Percentiles rank a stretch among this genome's conserved stretches.
These are phyloP conservation scores for Bugulina stolonifera DNA, from an alignment of 2,888 invertebrate species.

Conservation along the genomic window DNA sequence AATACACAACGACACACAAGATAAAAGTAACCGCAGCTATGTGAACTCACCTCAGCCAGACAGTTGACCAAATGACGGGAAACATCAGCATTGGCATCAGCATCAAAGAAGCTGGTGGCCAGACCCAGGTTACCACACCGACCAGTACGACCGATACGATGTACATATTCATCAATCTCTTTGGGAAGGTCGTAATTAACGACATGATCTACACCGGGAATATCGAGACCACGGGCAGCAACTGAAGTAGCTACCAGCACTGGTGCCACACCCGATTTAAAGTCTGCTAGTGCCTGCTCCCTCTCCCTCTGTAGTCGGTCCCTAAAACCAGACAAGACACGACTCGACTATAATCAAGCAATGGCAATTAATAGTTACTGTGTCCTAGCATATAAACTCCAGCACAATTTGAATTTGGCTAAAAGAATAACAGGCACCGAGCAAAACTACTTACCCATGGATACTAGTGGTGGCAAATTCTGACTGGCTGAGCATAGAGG, in stretches of 20 bases:
- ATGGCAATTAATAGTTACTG: too few species aligned
- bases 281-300: conserved; percentile 71
- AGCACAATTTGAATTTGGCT: too few species aligned
- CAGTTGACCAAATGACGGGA: conserved; percentile 1
- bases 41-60: conserved; percentile 20
- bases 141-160: conserved; percentile 86
- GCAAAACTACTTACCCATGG: conserved; percentile 58
- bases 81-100: conserved; percentile 13
- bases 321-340: conserved; percentile 38
- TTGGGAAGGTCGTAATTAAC: conserved; percentile 64
- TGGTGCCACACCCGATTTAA: conserved; percentile 68
- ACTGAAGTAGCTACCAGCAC: conserved; percentile 92
- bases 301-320: conserved; percentile 68
- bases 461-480: conserved; percentile 68
- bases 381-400: too few species aligned
- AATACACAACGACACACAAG: not conserved
- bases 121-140: conserved; percentile 94
- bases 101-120: conserved; percentile 1
- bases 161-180: conserved; percentile 58
- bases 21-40: too few species aligned
- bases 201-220: conserved; percentile 59
- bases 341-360: too few species aligned
- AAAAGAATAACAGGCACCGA: too few species aligned
- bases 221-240: conserved; percentile 78
- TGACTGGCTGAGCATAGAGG: conserved; percentile 72